A percentile compares a stretch with the other conserved stretches of the same genome.
Conservation (phyloP, 2,888 invertebrate genomes). For the Dasypogon diadema region DNA sequence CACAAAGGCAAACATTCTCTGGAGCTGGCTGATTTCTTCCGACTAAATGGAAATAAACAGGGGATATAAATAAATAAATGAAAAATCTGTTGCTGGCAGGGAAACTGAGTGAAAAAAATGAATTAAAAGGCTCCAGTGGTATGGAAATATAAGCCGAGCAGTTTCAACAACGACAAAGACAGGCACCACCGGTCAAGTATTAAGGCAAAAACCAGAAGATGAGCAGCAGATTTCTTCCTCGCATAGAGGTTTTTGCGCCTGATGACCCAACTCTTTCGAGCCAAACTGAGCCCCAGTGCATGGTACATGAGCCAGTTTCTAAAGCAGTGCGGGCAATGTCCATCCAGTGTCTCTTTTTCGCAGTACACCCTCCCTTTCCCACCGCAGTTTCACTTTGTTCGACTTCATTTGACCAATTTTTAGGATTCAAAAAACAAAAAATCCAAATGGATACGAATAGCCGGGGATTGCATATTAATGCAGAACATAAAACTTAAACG, state of each 20-base stretch:
- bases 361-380: background rate
- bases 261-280: background rate
- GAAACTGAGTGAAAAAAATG: slow-evolving; percentile 39
- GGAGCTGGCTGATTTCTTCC: background rate
- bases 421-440: background rate
- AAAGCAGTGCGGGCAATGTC: slow-evolving; percentile 40
- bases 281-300: background rate
- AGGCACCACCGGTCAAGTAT: background rate
- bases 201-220: slow-evolving; percentile 39
- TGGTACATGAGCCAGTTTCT: slow-evolving; percentile 11
- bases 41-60: slow-evolving; percentile 9
- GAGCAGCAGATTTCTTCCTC: slow-evolving; percentile 15
- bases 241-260: background rate
- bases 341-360: slow-evolving; percentile 11
- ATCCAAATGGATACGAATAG: background rate
- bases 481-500: background rate
- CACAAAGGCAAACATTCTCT: slow-evolving; percentile 52
- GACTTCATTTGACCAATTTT: slow-evolving; percentile 13
- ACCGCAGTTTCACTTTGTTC: background rate
- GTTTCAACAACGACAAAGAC: slow-evolving; percentile 2
- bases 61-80: slow-evolving; percentile 37
- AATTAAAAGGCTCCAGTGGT: slow-evolving; percentile 30
- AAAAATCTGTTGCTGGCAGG: slow-evolving; percentile 18
- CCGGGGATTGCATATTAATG: background rate
- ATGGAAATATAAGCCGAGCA: background rate